Percentiles rank a stretch among this genome's conserved stretches.
These are phyloP conservation scores for Machaerirhynchus nigripectus DNA, from an alignment of 2,113 vertebrate genomes.

Conservation along the genomic window DNA sequence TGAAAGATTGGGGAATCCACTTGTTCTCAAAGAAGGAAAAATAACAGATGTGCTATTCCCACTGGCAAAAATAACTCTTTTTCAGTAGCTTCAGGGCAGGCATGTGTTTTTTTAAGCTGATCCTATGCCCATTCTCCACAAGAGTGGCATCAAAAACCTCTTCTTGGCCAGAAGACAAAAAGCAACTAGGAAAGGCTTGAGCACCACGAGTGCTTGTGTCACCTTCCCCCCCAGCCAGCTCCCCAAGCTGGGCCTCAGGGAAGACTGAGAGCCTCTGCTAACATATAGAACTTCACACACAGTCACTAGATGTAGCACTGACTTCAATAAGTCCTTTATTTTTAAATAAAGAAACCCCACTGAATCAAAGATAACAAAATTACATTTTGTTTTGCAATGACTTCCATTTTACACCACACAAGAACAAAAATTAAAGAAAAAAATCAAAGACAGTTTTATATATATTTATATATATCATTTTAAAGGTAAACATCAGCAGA, in stretches of 20 bases:
- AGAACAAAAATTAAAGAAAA: conserved; percentile 65
- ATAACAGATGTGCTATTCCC: background rate
- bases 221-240: background rate
- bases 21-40: background rate
- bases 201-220: background rate
- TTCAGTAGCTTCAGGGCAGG: background rate
- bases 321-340: conserved; percentile 71
- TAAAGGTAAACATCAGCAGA: conserved; percentile 75
- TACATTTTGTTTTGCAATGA: conserved; percentile 73
- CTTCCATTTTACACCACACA: conserved; percentile 68
- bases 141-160: background rate
- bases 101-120: background rate
- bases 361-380: conserved; percentile 80
- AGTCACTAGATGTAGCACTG: background rate
- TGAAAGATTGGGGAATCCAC: background rate
- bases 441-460: conserved; percentile 50
- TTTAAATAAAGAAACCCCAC: conserved; percentile 80
- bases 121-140: background rate
- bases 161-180: background rate
- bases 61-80: background rate
- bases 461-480: conserved; percentile 53
- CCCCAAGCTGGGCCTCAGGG: background rate
- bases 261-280: background rate
- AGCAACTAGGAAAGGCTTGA: background rate
- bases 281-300: background rate